Evolutionary conservation across 2,113 vertebrate genomes (phyloP).

Genomic region (Taxidea taxus): DNA sequence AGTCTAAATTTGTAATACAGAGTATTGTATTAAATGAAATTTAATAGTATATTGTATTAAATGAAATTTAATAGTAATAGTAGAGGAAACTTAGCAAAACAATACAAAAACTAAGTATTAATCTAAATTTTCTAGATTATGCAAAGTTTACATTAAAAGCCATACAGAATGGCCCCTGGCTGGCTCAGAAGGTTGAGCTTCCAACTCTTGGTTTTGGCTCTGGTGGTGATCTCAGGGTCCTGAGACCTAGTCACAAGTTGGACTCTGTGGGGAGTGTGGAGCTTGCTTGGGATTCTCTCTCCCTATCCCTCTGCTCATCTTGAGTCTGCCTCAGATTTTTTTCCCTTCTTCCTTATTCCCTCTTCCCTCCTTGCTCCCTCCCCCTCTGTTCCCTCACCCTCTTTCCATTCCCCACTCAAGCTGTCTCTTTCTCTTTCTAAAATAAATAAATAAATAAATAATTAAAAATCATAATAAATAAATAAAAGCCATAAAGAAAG

Average conservation of each 20-base stretch:
- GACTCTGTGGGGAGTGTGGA: neutral
- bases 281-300: neutral
- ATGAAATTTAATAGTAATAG: constrained; percentile 3
- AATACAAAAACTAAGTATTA: neutral
- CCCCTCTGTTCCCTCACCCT: neutral
- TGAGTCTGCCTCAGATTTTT: neutral
- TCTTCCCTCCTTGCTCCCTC: neutral
- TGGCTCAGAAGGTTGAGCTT: neutral
- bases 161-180: neutral
- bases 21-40: too few relatives aligned
- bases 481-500: neutral
- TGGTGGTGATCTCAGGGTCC: neutral
- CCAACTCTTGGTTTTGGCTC: neutral
- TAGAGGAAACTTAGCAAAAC: neutral
- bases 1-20: neutral
- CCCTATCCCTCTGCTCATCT: neutral
- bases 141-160: neutral
- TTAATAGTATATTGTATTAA: neutral
- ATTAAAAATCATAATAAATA: neutral
- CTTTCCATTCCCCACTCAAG: neutral
- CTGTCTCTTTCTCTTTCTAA: neutral
- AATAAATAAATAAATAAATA: neutral
- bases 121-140: neutral
- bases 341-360: neutral
- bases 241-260: neutral